Conservation (phyloP, 2,113 vertebrate species). For the Anser cygnoides region DNA sequence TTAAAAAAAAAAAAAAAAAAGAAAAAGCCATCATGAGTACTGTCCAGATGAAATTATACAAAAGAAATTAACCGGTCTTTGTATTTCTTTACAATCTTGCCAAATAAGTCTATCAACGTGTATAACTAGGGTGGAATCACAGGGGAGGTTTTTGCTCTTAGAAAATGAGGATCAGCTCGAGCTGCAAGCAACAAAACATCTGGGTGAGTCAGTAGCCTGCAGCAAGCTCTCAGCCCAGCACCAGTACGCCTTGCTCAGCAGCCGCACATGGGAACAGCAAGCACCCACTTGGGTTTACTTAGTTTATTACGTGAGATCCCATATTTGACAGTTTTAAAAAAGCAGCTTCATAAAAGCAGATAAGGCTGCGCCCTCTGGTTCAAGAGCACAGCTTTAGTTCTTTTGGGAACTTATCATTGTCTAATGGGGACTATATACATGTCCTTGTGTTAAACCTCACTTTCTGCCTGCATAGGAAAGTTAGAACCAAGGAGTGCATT, state of each 20-base stretch:
- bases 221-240: neutral
- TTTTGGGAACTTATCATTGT: neutral
- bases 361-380: neutral
- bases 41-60: neutral
- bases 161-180: neutral
- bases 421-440: neutral
- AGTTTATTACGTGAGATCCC: neutral
- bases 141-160: neutral
- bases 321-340: neutral
- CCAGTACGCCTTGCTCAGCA: neutral
- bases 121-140: neutral
- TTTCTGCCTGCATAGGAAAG: neutral
- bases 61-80: neutral
- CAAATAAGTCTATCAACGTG: neutral
- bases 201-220: neutral
- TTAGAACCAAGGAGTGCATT: neutral
- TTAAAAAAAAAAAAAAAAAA: neutral
- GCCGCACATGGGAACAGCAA: neutral
- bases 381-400: neutral
- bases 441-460: neutral
- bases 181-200: neutral
- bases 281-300: neutral
- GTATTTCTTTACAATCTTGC: neutral
- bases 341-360: neutral
- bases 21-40: neutral